Conservation (phyloP, 2,113 vertebrate genomes). For the Albula glossodonta region DNA sequence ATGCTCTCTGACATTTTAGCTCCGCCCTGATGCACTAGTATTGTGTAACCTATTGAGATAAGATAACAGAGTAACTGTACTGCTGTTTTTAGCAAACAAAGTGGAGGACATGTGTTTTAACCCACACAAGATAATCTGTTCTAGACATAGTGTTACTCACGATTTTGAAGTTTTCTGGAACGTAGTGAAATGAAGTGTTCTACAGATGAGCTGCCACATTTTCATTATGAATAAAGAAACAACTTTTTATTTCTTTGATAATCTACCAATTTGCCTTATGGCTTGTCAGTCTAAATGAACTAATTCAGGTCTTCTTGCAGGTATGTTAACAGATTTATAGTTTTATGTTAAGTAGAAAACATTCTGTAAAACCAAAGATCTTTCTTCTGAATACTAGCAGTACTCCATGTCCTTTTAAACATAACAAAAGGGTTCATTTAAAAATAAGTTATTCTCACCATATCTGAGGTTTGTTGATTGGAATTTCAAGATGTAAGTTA, state of each 20-base stretch:
- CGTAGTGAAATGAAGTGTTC: neutral
- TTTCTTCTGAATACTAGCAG: neutral
- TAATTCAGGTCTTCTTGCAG: neutral
- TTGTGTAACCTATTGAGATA: neutral
- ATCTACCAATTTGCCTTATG: neutral
- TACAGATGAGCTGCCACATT: neutral
- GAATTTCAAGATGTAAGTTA: neutral
- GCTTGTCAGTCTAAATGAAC: neutral
- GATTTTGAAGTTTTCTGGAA: neutral
- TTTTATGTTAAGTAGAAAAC: neutral
- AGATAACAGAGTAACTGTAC: neutral
- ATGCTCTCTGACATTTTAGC: slow-evolving; percentile 8
- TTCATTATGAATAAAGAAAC: neutral
- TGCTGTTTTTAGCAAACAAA: neutral
- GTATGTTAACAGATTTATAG: neutral
- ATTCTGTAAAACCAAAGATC: neutral
- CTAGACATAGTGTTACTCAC: neutral
- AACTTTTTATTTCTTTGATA: neutral
- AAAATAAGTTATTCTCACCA: neutral
- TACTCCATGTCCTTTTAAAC: neutral
- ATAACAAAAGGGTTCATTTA: neutral
- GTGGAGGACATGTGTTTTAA: neutral
- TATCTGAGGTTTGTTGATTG: neutral
- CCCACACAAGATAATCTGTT: neutral
- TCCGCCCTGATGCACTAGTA: slow-evolving; percentile 3